phyloP scores from a whole-genome alignment of 2,113 vertebrate genomes.

The Symphodus melops region DNA sequence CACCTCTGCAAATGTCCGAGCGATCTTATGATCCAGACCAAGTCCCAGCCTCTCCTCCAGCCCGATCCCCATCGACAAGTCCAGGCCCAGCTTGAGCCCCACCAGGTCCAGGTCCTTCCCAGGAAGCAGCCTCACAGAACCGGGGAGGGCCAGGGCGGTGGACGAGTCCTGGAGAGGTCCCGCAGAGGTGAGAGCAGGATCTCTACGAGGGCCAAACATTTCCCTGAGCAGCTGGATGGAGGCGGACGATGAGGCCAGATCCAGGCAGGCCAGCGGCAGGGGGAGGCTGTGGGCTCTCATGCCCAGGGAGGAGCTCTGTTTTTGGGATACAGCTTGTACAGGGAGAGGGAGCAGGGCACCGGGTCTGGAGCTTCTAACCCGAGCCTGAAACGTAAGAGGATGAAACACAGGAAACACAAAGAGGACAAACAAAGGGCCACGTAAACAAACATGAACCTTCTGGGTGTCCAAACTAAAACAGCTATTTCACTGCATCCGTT shows the following conservation, averaged over 20 bases:
- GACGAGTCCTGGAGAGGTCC: not conserved
- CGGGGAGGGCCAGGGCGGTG: constrained; percentile 40
- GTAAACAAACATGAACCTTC: no score
- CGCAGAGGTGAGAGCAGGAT: rapidly evolving
- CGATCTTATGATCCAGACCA: constrained; percentile 46
- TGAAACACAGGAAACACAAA: no score
- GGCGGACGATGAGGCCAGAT: constrained; percentile 61
- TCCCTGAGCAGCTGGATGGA: constrained; percentile 55
- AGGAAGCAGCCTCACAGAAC: constrained; percentile 7
- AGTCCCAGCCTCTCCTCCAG: constrained; percentile 63
- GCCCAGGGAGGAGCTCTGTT: constrained; percentile 30
- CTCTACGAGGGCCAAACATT: constrained; percentile 12
- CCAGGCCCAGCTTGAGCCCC: constrained; percentile 48
- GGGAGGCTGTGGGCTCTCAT: constrained; percentile 4
- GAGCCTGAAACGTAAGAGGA: constrained; percentile 37
- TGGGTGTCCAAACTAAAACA: no score
- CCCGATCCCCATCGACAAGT: constrained; percentile 46
- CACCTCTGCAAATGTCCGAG: constrained; percentile 57
- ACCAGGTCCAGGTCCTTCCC: not conserved
- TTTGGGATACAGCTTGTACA: constrained; percentile 15
- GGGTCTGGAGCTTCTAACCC: constrained; percentile 56
- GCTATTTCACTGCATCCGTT: no score
- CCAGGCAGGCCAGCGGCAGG: constrained; percentile 64
- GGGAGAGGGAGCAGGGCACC: constrained; percentile 54
- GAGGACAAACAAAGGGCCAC: no score